Percentiles rank a stretch among this genome's conserved stretches.
Conservation (phyloP, 2,888 invertebrate species). For the Dichetophora obliterata region DNA sequence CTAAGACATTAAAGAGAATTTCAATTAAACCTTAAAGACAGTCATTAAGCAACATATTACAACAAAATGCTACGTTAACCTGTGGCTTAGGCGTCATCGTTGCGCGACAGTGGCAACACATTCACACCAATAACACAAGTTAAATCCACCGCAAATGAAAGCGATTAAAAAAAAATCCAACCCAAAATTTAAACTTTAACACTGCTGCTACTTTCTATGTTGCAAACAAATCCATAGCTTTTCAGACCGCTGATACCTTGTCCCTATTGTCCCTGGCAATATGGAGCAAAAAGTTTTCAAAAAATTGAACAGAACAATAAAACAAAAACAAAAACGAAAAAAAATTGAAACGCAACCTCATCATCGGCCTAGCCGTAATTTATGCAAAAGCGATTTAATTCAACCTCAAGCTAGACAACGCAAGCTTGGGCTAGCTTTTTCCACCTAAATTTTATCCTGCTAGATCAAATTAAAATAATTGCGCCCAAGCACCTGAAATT, state of each 20-base stretch:
- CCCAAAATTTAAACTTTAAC: not conserved
- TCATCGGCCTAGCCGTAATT: conserved; percentile 16
- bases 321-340: not conserved
- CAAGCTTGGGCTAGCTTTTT: not conserved
- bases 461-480: conserved; percentile 55
- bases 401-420: conserved; percentile 9
- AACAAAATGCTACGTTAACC: too few relatives aligned
- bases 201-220: not conserved
- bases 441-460: conserved; percentile 44
- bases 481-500: conserved; percentile 52
- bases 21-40: too few relatives aligned
- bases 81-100: too few relatives aligned
- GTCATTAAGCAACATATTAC: too few relatives aligned
- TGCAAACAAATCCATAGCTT: too few relatives aligned
- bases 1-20: too few relatives aligned
- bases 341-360: too few relatives aligned
- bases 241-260: too few relatives aligned
- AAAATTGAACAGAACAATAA: not conserved
- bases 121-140: conserved; percentile 17
- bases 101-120: not conserved
- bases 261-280: not conserved
- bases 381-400: conserved; percentile 31
- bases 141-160: conserved; percentile 11
- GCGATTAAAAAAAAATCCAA: not conserved
- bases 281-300: conserved; percentile 5